Evolutionary conservation across 1,140 invertebrate genomes (phyloP).

Genomic region (Drosophila sproati): DNA sequence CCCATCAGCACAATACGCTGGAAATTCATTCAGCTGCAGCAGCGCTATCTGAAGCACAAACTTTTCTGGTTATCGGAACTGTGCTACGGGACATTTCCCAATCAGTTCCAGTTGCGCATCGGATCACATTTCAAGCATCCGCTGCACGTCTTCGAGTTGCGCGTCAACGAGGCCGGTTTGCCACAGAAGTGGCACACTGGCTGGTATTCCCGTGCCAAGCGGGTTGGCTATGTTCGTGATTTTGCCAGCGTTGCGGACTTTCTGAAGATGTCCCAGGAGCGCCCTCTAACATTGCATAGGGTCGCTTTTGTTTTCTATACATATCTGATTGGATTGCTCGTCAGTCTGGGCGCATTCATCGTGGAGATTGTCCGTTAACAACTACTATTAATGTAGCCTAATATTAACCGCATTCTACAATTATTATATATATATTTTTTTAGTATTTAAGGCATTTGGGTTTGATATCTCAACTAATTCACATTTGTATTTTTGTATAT

Average conservation of each 20-base stretch:
- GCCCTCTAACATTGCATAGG: conserved; percentile 38
- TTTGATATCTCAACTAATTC: conserved; percentile 36
- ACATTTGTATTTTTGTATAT: conserved; percentile 53
- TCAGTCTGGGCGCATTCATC: conserved; percentile 49
- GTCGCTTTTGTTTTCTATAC: conserved; percentile 45
- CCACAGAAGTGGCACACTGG: conserved; percentile 29
- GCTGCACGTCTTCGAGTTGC: conserved; percentile 50
- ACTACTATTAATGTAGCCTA: conserved; percentile 23
- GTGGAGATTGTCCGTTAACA: conserved; percentile 42
- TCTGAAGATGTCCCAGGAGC: conserved; percentile 9
- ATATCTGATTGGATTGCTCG: conserved; percentile 48
- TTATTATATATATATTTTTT: neutral
- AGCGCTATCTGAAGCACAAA: conserved; percentile 53
- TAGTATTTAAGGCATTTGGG: conserved; percentile 32
- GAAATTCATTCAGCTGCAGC: conserved; percentile 52
- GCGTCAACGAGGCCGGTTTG: conserved; percentile 47
- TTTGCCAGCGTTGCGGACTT: conserved; percentile 41
- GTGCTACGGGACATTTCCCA: conserved; percentile 61
- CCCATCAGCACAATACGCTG: conserved; percentile 59
- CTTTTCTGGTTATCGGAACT: conserved; percentile 57
- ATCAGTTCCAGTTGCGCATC: conserved; percentile 59
- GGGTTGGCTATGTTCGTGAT: conserved; percentile 52
- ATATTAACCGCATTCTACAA: conserved; percentile 41
- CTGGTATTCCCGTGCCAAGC: conserved; percentile 32
- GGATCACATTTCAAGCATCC: conserved; percentile 67